A percentile compares a stretch with the other conserved stretches of the same genome.
Conservation (phyloP, 2,113 vertebrate species). For the Nyctereutes procyonoides region DNA sequence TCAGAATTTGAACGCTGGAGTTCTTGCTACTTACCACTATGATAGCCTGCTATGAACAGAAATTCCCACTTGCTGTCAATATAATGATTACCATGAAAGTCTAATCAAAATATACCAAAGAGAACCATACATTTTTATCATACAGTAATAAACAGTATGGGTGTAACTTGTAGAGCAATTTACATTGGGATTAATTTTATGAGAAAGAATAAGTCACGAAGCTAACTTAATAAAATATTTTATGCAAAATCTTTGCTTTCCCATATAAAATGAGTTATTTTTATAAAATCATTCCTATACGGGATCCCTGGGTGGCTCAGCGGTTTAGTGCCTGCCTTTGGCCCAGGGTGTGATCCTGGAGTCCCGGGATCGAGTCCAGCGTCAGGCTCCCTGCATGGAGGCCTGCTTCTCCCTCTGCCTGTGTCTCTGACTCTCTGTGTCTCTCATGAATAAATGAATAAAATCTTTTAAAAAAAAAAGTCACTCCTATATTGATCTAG, state of each 20-base stretch:
- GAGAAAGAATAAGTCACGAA: slow-evolving; percentile 10
- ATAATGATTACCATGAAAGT: neutral
- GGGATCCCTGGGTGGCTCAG: no score
- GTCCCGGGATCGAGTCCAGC: no score
- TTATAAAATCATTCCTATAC: neutral
- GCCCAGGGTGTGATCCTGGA: no score
- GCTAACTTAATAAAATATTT: neutral
- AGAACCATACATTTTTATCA: neutral
- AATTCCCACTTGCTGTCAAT: neutral
- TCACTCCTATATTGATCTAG: neutral
- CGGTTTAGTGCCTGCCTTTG: no score
- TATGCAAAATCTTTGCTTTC: slow-evolving; percentile 39
- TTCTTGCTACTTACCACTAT: neutral
- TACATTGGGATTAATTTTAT: slow-evolving; percentile 44
- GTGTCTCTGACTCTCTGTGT: no score
- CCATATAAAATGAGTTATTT: slow-evolving; percentile 32
- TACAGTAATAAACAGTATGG: neutral
- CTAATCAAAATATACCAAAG: slow-evolving; percentile 3
- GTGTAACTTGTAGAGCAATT: neutral
- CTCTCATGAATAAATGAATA: no score
- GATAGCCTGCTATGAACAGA: neutral
- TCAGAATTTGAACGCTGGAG: neutral
- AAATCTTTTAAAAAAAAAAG: no score
- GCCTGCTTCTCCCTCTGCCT: no score
- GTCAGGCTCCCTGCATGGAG: no score